Percentiles rank a stretch among this genome's conserved stretches.
phyloP scores from a whole-genome alignment of 2,888 invertebrate genomes.

The Erebia palarica region DNA sequence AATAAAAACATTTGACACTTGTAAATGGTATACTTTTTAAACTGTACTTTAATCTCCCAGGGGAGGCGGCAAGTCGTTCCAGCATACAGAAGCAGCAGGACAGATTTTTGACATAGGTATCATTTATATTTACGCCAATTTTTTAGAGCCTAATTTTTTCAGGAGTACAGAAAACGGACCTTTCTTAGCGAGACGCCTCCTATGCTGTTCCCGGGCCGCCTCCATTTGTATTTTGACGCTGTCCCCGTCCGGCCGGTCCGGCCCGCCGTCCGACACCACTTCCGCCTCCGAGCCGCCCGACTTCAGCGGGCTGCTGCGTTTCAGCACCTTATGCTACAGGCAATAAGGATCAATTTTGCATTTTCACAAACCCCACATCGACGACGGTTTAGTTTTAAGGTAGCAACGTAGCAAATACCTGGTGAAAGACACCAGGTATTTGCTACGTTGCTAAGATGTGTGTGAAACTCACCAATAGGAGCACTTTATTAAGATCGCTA shows the following conservation, averaged over 20 bases:
- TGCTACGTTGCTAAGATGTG: too few relatives aligned
- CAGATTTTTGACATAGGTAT: too few relatives aligned
- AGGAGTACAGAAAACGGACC: slow-evolving; percentile 48
- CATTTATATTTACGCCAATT: background rate
- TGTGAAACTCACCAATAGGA: too few relatives aligned
- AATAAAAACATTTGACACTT: too few relatives aligned
- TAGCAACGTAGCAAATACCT: too few relatives aligned
- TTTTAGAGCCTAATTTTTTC: too few relatives aligned
- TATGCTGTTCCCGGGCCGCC: slow-evolving; percentile 71
- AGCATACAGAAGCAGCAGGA: too few relatives aligned
- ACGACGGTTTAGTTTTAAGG: background rate
- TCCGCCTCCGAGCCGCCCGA: slow-evolving; percentile 71
- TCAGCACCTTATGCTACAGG: slow-evolving; percentile 67
- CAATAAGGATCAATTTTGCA: slow-evolving; percentile 20
- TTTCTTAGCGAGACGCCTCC: slow-evolving; percentile 72
- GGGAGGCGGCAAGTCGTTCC: too few relatives aligned
- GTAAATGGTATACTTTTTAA: too few relatives aligned
- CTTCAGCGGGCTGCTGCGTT: slow-evolving; percentile 67
- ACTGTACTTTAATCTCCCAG: too few relatives aligned
- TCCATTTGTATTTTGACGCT: slow-evolving; percentile 77
- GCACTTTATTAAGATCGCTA: too few relatives aligned
- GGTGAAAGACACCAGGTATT: too few relatives aligned
- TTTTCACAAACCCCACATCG: background rate
- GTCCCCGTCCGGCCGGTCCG: slow-evolving; percentile 62
- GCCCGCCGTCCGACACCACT: slow-evolving; percentile 56